Evolutionary conservation across 30 jellyfish, hydroid and myxozoan species (phyloP).

Genomic region (Phacellophora camtschatica): DNA sequence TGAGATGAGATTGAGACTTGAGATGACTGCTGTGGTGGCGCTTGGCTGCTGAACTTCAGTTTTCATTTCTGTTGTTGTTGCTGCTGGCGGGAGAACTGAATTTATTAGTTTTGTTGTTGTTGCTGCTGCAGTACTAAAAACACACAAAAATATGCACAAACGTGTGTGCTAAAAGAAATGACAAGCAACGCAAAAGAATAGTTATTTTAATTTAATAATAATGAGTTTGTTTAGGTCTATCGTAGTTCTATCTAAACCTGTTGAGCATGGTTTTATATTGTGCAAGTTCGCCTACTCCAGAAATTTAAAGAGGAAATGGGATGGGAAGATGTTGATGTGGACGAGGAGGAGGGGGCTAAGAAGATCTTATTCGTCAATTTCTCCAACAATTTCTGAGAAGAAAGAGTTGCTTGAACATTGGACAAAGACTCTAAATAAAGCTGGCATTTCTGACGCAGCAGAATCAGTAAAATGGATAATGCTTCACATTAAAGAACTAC

Average conservation of each 20-base stretch:
- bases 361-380: background rate
- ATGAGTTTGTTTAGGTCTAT: background rate
- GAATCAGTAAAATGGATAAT: constrained; percentile 64
- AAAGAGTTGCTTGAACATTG: constrained; percentile 1
- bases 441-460: constrained; percentile 48
- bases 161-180: background rate
- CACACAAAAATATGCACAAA: background rate
- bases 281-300: too few relatives aligned
- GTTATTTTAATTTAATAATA: background rate
- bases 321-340: too few relatives aligned
- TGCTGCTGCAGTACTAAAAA: background rate
- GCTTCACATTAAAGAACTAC: too few relatives aligned
- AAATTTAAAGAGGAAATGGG: too few relatives aligned
- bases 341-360: background rate
- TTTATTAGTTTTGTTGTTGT: background rate
- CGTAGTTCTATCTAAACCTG: too few relatives aligned
- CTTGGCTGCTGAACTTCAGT: too few relatives aligned
- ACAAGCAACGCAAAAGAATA: background rate
- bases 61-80: background rate
- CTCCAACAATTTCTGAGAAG: background rate
- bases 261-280: too few relatives aligned
- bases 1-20: too few relatives aligned
- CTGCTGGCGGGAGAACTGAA: background rate
- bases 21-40: too few relatives aligned
- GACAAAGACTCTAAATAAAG: constrained; percentile 26